Evolutionary conservation across 1,140 invertebrate species (phyloP).

Genomic region (Panulirus ornatus): DNA sequence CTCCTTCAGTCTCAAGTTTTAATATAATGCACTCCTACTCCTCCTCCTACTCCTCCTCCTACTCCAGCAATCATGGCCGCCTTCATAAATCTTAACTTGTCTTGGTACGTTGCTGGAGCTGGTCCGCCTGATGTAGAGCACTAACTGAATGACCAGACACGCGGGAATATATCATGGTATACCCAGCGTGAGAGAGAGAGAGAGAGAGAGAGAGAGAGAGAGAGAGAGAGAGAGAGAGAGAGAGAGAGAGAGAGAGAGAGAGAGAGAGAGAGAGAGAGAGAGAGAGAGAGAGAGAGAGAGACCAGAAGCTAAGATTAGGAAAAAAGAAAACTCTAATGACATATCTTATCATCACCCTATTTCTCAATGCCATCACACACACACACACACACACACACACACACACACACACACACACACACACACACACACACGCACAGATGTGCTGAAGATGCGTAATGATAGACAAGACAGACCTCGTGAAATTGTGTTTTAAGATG

Average conservation of each 20-base stretch:
- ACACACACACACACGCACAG: too few relatives aligned
- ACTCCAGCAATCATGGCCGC: not conserved
- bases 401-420: too few relatives aligned
- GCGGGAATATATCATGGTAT: not conserved
- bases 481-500: too few relatives aligned
- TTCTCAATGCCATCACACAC: too few relatives aligned
- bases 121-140: too few relatives aligned
- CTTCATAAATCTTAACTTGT: not conserved
- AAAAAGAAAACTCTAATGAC: not conserved
- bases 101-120: too few relatives aligned
- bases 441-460: too few relatives aligned
- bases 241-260: not conserved
- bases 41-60: not conserved
- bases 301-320: not conserved
- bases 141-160: too few relatives aligned
- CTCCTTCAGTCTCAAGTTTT: too few relatives aligned
- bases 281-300: not conserved
- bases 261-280: not conserved
- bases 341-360: too few relatives aligned
- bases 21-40: not conserved
- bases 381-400: too few relatives aligned
- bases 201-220: conserved; percentile 11
- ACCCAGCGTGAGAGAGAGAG: not conserved
- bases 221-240: conserved; percentile 10
- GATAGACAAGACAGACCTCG: too few relatives aligned